A percentile compares a stretch with the other conserved stretches of the same genome.
phyloP scores from a whole-genome alignment of 2,113 vertebrate genomes.

The Gyps fulvus region DNA sequence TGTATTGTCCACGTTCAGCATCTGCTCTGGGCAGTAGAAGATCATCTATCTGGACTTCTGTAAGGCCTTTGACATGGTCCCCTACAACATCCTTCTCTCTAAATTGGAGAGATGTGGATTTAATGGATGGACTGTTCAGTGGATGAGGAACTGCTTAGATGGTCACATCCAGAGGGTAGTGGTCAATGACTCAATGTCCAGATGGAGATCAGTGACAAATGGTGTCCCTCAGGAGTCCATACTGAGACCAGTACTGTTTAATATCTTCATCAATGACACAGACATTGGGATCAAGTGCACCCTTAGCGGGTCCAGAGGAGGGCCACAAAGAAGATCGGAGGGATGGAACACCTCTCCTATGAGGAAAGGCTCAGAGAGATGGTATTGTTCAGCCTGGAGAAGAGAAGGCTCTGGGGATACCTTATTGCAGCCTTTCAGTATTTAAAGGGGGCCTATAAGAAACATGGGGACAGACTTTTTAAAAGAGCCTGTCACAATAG shows the following conservation, averaged over 20 bases:
- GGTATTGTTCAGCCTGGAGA: background rate
- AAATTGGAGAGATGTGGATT: background rate
- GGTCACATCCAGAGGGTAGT: background rate
- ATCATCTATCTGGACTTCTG: background rate
- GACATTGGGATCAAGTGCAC: background rate
- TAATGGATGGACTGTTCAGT: background rate
- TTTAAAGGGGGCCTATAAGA: background rate
- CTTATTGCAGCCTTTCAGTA: background rate
- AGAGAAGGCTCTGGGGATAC: background rate
- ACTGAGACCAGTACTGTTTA: background rate
- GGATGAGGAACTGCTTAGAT: background rate
- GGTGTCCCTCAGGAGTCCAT: background rate
- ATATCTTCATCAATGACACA: background rate
- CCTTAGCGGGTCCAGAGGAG: background rate
- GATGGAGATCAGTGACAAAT: background rate
- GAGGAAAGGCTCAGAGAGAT: background rate
- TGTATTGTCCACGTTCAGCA: background rate
- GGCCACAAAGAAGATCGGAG: background rate
- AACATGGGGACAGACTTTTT: too few relatives aligned
- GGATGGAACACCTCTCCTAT: background rate
- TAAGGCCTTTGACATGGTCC: background rate
- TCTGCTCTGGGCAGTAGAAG: background rate
- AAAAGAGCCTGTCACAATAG: too few relatives aligned
- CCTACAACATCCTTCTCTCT: background rate
- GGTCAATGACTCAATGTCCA: background rate